Percentiles rank a stretch among this genome's conserved stretches.
phyloP scores from a whole-genome alignment of 2,797 vertebrate genomes.

The Balearica regulorum region DNA sequence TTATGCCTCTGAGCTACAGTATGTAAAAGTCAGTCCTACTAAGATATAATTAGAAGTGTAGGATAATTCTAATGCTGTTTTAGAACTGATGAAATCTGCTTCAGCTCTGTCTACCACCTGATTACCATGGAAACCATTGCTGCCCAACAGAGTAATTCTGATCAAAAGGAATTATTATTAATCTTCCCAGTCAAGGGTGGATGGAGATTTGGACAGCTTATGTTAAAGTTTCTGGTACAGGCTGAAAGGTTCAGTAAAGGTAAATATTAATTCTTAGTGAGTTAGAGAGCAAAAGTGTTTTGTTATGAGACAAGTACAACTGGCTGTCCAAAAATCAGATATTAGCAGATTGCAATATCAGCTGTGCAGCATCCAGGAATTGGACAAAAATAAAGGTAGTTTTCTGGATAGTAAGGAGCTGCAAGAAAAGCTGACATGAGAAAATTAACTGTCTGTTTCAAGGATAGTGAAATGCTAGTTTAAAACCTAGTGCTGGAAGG shows the following conservation, averaged over 20 bases:
- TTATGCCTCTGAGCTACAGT: conserved; percentile 55
- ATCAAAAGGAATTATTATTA: conserved; percentile 78
- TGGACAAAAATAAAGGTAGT: conserved; percentile 59
- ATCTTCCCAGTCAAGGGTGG: conserved; percentile 65
- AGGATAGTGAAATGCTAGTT: not conserved
- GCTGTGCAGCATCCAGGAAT: conserved; percentile 7
- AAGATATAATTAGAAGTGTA: conserved; percentile 76
- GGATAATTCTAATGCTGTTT: conserved; percentile 75
- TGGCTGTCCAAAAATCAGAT: conserved; percentile 65
- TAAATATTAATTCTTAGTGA: conserved; percentile 73
- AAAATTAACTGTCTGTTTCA: conserved; percentile 62
- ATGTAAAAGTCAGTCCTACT: conserved; percentile 49
- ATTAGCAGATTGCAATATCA: conserved; percentile 68
- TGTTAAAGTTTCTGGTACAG: conserved; percentile 69
- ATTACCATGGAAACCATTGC: conserved; percentile 77
- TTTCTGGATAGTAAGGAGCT: conserved; percentile 34
- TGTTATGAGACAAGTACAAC: conserved; percentile 40
- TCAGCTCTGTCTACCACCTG: conserved; percentile 66
- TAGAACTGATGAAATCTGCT: conserved; percentile 74
- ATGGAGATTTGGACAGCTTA: conserved; percentile 64
- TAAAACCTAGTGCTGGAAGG: not conserved
- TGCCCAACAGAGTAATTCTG: conserved; percentile 68
- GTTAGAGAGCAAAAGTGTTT: conserved; percentile 56
- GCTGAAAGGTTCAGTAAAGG: conserved; percentile 64
- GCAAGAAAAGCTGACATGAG: conserved; percentile 51